A percentile compares a stretch with the other conserved stretches of the same genome.
These are phyloP conservation scores for Furcula furcula DNA, from an alignment of 2,888 invertebrate species.

Conservation along the genomic window DNA sequence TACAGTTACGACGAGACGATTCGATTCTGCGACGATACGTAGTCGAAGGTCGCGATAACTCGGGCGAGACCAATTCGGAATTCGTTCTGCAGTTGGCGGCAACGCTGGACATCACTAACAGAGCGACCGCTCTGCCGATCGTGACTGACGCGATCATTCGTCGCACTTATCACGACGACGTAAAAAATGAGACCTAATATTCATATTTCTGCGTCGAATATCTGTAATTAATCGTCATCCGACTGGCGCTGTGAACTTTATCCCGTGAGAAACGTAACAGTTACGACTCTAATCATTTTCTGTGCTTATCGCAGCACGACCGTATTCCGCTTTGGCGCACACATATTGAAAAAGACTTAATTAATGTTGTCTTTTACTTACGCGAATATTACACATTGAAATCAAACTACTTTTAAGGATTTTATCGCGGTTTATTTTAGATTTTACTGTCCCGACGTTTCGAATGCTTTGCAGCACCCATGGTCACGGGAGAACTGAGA, in stretches of 20 bases:
- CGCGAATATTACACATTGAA: too few relatives aligned
- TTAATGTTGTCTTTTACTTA: too few relatives aligned
- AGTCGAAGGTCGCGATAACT: slow-evolving; percentile 69
- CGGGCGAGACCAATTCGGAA: slow-evolving; percentile 59
- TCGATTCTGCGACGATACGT: slow-evolving; percentile 65
- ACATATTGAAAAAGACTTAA: slow-evolving; percentile 6
- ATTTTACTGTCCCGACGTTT: too few relatives aligned
- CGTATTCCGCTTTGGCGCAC: slow-evolving; percentile 9
- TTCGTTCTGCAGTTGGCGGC: slow-evolving; percentile 49
- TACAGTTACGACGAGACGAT: slow-evolving; percentile 67
- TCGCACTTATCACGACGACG: slow-evolving; percentile 18
- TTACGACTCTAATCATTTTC: slow-evolving; percentile 10
- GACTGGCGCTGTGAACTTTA: slow-evolving; percentile 5
- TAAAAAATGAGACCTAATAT: slow-evolving; percentile 3
- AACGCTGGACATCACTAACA: slow-evolving; percentile 18
- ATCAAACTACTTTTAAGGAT: too few relatives aligned
- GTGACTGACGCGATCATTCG: slow-evolving; percentile 25
- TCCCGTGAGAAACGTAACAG: slow-evolving; percentile 18
- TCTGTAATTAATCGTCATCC: slow-evolving; percentile 2
- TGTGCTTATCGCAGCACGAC: slow-evolving; percentile 15
- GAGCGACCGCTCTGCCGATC: slow-evolving; percentile 14
- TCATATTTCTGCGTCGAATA: not conserved
- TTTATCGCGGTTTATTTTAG: too few relatives aligned
- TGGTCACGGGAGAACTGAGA: too few relatives aligned
- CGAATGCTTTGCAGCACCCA: too few relatives aligned